Percentiles rank a stretch among this genome's conserved stretches.
phyloP scores from a whole-genome alignment of 2,888 invertebrate genomes.

The Tachina fera region DNA sequence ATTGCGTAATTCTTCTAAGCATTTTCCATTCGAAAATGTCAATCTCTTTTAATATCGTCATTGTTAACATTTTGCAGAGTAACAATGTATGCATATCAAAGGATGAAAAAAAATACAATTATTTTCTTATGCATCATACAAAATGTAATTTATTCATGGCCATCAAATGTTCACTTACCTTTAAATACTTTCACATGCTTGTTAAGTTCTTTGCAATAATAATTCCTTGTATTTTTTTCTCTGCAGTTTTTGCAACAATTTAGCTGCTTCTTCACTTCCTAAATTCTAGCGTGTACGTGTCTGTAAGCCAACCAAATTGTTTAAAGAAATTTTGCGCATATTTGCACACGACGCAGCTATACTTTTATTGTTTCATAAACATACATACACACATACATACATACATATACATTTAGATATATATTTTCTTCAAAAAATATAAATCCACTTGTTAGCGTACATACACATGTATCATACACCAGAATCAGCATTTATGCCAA shows the following conservation, averaged over 20 bases:
- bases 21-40: neutral
- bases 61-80: conserved; percentile 13
- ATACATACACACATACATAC: neutral
- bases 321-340: conserved; percentile 13
- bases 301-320: conserved; percentile 18
- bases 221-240: neutral
- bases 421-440: neutral
- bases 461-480: no score
- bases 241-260: neutral
- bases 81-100: neutral
- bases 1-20: neutral
- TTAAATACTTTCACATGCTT: conserved; percentile 20
- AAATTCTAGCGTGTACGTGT: neutral
- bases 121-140: conserved; percentile 6
- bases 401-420: neutral
- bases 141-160: conserved; percentile 57
- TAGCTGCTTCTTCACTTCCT: conserved; percentile 46
- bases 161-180: conserved; percentile 63
- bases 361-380: conserved; percentile 5
- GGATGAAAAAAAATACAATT: conserved; percentile 12
- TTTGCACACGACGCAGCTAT: conserved; percentile 29
- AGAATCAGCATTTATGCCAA: no score
- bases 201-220: neutral
- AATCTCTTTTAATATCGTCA: conserved; percentile 11
- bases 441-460: no score